Evolutionary conservation across 2,113 vertebrate genomes (phyloP).

Genomic region (Apodemus sylvaticus): DNA sequence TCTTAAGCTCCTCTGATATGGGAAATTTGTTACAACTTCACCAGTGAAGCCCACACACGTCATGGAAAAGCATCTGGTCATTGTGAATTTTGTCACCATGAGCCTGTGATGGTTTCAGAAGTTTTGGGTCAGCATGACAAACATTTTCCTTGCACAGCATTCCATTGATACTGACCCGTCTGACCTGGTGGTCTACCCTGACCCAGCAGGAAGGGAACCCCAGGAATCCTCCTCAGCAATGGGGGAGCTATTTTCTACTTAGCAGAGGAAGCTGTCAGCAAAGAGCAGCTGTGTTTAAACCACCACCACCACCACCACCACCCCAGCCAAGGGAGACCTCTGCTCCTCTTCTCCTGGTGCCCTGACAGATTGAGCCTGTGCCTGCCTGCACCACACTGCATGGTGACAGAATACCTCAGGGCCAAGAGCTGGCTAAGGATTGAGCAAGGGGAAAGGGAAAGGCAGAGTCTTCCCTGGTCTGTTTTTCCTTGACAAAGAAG

Average conservation of each 20-base stretch:
- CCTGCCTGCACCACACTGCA: background rate
- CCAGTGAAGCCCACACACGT: background rate
- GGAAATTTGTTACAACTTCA: background rate
- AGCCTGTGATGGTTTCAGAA: fast-evolving
- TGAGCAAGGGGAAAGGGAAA: background rate
- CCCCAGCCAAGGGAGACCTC: background rate
- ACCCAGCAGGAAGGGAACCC: background rate
- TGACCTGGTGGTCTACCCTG: background rate
- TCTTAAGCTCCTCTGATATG: background rate
- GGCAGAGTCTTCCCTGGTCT: background rate
- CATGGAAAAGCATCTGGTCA: background rate
- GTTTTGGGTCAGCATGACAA: fast-evolving
- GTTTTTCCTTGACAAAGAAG: background rate
- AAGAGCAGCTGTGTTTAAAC: conserved; percentile 31
- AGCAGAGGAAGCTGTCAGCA: background rate
- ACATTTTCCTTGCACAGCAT: background rate
- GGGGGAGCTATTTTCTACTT: conserved; percentile 35
- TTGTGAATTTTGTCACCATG: background rate
- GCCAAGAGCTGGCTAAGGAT: background rate
- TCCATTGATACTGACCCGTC: background rate
- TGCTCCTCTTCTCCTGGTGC: background rate
- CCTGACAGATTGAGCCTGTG: background rate
- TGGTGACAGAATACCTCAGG: background rate
- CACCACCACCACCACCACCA: too few species aligned
- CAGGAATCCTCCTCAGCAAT: background rate